Conservation (phyloP, 2,113 vertebrate species). For the Nerophis lumbriciformis region DNA sequence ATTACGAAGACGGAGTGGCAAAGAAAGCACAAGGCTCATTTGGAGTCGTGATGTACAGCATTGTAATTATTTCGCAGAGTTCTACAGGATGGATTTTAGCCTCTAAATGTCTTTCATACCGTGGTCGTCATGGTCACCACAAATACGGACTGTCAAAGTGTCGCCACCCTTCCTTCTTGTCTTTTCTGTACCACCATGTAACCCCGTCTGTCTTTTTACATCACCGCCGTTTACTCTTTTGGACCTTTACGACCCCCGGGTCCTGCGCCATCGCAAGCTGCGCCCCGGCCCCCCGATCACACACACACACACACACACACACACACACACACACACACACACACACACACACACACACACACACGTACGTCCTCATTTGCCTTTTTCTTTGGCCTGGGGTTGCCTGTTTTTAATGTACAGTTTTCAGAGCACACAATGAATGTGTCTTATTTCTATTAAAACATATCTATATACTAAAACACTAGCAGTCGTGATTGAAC, state of each 20-base stretch:
- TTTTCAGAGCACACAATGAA: constrained; percentile 96
- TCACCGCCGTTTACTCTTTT: constrained; percentile 65
- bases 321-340: constrained; percentile 24
- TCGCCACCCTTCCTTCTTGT: constrained; percentile 18
- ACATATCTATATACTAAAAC: constrained; percentile 71
- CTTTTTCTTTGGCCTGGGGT: constrained; percentile 67
- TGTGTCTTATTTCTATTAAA: constrained; percentile 95
- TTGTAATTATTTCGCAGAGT: constrained; percentile 86
- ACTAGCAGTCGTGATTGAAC: constrained; percentile 19
- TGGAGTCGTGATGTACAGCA: constrained; percentile 84
- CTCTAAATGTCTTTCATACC: constrained; percentile 87
- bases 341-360: constrained; percentile 28
- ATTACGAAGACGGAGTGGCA: constrained; percentile 40
- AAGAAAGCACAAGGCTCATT: constrained; percentile 86
- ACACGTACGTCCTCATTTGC: constrained; percentile 25
- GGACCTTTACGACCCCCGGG: constrained; percentile 37
- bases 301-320: constrained; percentile 22
- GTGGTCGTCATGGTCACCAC: constrained; percentile 72
- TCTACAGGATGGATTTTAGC: constrained; percentile 88
- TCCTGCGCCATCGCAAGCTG: constrained; percentile 16
- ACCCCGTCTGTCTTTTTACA: constrained; percentile 80
- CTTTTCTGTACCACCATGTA: constrained; percentile 78
- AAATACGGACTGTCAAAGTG: constrained; percentile 63
- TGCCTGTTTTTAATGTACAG: constrained; percentile 82
- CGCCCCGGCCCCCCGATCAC: constrained; percentile 16